Percentiles rank a stretch among this genome's conserved stretches.
These are phyloP conservation scores for Batillaria attramentaria DNA, from an alignment of 1,140 invertebrate genomes.

Conservation along the genomic window DNA sequence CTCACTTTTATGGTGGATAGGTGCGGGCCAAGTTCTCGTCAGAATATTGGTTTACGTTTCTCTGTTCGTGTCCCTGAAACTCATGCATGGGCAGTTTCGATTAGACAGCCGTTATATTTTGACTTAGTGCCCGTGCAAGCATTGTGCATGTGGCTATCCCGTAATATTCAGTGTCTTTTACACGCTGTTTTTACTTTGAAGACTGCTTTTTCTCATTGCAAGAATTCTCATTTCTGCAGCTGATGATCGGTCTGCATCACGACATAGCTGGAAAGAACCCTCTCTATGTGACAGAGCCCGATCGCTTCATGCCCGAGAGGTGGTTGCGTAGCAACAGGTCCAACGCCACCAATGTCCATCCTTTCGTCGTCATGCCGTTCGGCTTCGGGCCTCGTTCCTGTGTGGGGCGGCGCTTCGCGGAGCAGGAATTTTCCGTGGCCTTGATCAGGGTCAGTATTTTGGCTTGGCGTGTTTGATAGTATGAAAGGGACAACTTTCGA, in stretches of 20 bases:
- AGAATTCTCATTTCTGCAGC: slow-evolving; percentile 51
- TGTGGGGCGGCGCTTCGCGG: slow-evolving; percentile 88
- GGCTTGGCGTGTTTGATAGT: neutral
- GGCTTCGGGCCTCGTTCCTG: slow-evolving; percentile 90
- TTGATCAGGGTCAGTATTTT: slow-evolving; percentile 79
- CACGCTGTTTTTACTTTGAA: too few relatives aligned
- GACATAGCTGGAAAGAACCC: slow-evolving; percentile 20
- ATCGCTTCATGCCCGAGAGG: slow-evolving; percentile 53
- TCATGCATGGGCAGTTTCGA: too few relatives aligned
- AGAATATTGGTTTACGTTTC: too few relatives aligned
- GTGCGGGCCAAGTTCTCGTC: too few relatives aligned
- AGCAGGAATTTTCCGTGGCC: slow-evolving; percentile 88
- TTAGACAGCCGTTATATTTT: too few relatives aligned
- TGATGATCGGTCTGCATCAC: slow-evolving; percentile 68
- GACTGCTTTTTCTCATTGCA: too few relatives aligned
- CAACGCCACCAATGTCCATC: slow-evolving; percentile 75
- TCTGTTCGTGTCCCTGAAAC: too few relatives aligned
- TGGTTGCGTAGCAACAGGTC: slow-evolving; percentile 74
- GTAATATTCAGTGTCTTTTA: too few relatives aligned
- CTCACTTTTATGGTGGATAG: too few relatives aligned
- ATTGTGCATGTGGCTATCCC: too few relatives aligned
- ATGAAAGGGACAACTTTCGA: too few relatives aligned
- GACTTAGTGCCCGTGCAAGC: too few relatives aligned
- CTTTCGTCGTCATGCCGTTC: slow-evolving; percentile 88
- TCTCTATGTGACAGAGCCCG: slow-evolving; percentile 38